phyloP scores from a whole-genome alignment of 1,140 invertebrate genomes.

The Danaus plexippus region DNA sequence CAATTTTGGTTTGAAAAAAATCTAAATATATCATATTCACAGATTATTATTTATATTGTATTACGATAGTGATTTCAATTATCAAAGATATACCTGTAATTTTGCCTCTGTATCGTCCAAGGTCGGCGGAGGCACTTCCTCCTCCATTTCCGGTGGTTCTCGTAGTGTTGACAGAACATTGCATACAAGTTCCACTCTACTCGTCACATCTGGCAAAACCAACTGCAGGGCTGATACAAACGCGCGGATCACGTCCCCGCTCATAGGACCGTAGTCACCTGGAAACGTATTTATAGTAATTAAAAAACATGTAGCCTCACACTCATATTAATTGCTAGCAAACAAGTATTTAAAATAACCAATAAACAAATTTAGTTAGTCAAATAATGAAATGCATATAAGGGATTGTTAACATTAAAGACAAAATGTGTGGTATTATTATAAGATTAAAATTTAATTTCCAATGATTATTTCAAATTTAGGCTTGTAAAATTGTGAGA shows the following conservation, averaged over 20 bases:
- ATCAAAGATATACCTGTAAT: conserved; percentile 37
- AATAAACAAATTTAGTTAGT: no score
- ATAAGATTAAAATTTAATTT: no score
- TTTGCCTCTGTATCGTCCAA: conserved; percentile 52
- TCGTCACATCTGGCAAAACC: conserved; percentile 47
- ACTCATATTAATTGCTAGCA: no score
- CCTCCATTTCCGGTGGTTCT: conserved; percentile 46
- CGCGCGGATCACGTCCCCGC: conserved; percentile 53
- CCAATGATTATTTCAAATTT: no score
- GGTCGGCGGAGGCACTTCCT: conserved; percentile 21
- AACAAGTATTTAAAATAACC: no score
- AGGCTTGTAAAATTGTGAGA: no score
- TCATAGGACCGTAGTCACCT: conserved; percentile 59
- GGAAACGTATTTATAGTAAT: background rate
- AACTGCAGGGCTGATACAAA: conserved; percentile 54
- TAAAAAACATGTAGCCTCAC: no score
- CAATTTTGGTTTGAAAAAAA: no score
- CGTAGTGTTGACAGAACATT: conserved; percentile 49
- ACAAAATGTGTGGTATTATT: no score
- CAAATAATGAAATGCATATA: no score
- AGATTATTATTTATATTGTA: conserved; percentile 12
- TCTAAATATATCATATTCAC: no score
- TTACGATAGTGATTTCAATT: background rate
- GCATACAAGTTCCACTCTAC: conserved; percentile 52
- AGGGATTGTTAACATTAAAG: no score